These are phyloP conservation scores for Aplysina aerophoba DNA, from an alignment of 37 sponge, comb jelly and placozoan genomes.

Conservation along the genomic window DNA sequence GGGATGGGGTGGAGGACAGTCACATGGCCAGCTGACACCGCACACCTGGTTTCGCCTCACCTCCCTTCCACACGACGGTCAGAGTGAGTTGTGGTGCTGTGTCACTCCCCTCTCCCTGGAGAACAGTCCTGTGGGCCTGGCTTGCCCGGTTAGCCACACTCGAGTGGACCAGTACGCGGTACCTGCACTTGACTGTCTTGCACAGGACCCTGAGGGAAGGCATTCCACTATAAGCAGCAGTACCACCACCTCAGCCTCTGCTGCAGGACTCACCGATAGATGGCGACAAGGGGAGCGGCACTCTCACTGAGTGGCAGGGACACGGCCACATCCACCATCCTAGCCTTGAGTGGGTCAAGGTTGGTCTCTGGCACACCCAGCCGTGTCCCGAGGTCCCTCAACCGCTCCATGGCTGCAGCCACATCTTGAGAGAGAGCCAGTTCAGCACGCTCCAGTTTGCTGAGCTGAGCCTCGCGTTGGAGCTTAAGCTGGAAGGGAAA, in stretches of 20 bases:
- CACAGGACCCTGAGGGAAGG: neutral
- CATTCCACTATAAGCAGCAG: neutral
- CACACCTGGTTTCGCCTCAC: constrained; percentile 42
- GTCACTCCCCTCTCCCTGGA: neutral
- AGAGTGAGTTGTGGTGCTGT: constrained; percentile 38
- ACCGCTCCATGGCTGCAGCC: neutral
- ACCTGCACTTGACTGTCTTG: neutral
- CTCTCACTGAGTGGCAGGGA: neutral
- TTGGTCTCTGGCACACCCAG: neutral
- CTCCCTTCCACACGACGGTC: constrained; percentile 78
- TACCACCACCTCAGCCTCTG: neutral
- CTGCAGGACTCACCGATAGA: neutral
- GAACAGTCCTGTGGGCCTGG: neutral
- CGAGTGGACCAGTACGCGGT: constrained; percentile 62
- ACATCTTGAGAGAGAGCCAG: neutral
- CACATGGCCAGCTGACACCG: neutral
- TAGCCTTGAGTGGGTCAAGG: neutral
- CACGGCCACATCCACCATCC: neutral
- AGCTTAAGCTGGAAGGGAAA: neutral
- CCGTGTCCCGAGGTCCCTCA: neutral
- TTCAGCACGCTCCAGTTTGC: constrained; percentile 21
- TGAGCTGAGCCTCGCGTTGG: neutral
- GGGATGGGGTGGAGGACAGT: neutral
- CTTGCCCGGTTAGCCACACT: constrained; percentile 5
- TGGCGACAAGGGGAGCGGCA: neutral